These are phyloP conservation scores for Periplaneta americana DNA, from an alignment of 1,140 invertebrate species.

Conservation along the genomic window DNA sequence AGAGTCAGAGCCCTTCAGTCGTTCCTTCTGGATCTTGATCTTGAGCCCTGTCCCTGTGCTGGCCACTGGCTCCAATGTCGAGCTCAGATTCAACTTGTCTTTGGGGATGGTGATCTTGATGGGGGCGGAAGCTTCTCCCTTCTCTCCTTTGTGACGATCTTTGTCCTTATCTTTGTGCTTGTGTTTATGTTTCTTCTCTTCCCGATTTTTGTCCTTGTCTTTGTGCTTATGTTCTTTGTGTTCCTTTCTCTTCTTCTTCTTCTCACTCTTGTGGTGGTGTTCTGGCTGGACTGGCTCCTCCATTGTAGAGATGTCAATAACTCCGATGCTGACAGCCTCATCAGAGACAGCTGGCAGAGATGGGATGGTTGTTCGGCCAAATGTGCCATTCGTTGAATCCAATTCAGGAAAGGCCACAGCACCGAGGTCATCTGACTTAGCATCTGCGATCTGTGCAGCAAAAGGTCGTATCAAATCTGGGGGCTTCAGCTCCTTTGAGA, in stretches of 20 bases:
- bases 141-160: conserved; percentile 40
- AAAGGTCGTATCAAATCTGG: conserved; percentile 34
- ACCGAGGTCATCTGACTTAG: conserved; percentile 14
- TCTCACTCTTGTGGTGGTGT: conserved; percentile 45
- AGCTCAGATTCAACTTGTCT: conserved; percentile 46
- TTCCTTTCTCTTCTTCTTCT: conserved; percentile 60
- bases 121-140: conserved; percentile 31
- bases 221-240: conserved; percentile 57
- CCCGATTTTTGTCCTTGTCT: conserved; percentile 48
- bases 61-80: conserved; percentile 28
- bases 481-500: conserved; percentile 33
- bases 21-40: conserved; percentile 55
- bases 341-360: conserved; percentile 1
- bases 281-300: conserved; percentile 16
- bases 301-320: not conserved
- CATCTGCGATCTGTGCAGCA: conserved; percentile 8
- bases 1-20: conserved; percentile 38
- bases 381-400: conserved; percentile 10
- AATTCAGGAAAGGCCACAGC: conserved; percentile 8
- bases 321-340: conserved; percentile 5
- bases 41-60: conserved; percentile 51
- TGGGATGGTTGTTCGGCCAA: not conserved
- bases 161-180: conserved; percentile 51
- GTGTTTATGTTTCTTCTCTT: conserved; percentile 47
- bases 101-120: conserved; percentile 64